Base-by-base conservation (phyloP, 1,140 invertebrate species). In the Chymomyza costata region DNA sequence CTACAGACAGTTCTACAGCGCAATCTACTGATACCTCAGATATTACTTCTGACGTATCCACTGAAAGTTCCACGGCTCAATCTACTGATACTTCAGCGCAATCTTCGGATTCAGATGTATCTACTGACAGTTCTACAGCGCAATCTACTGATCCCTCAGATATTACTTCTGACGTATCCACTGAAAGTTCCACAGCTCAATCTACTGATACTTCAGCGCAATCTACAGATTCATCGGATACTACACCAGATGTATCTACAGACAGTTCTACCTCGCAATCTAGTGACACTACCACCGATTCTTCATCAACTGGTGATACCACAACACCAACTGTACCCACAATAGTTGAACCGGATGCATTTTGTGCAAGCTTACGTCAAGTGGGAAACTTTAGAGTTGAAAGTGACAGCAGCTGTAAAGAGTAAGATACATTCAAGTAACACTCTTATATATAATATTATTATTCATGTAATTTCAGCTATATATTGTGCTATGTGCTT, bases 401-500 rank as follows among this genome's bases (percentile, higher is more conserved):
- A 10, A 54, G 35, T 25, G 71, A 78, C 41, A 13, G 41, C 16
- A 80, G 67, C 0, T 78, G 71, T 32, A 59, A 46, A 34, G 38
- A 65, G 71, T 67, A 47, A 65, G 71, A 40, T 5, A 2, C 2
- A 11, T 2, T n/a, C 7, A 11, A 7, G 17, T 10, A 5, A 34
- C n/a, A 37, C 19, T 1, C 2, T 8, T 6, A 17, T 18, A 28
- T 17, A 6, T 6, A 14, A n/a, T 18, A 30, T 48, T 6, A 7
- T 28, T 30, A 10, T 3, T 1, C n/a, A 10, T n/a, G n/a, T 3
- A 11, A 11, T 47, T 56, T 2, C 11, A 78, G 71, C 25, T 78
- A 80, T 46, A 55, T 78, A 0, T 65, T 61, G 30, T 78, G 71
- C 16, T 78, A 65, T n/a, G 45, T 54, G 14, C 7, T 78, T 10